phyloP scores from a whole-genome alignment of 1,140 invertebrate genomes.

The Lycorma delicatula region DNA sequence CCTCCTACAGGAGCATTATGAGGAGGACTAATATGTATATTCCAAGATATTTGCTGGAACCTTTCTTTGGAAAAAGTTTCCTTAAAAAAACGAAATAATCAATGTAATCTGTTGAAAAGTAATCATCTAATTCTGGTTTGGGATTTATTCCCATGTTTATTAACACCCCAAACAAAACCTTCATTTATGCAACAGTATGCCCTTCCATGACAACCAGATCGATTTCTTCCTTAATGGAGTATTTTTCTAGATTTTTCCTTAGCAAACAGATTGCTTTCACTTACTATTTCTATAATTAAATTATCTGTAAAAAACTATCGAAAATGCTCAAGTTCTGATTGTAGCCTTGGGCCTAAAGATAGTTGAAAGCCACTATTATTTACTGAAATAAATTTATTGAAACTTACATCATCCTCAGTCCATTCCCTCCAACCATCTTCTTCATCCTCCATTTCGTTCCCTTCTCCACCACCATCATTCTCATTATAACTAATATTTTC shows the following conservation, averaged over 20 bases:
- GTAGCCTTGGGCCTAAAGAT: neutral
- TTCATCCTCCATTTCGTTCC: too few relatives aligned
- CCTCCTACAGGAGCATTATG: neutral
- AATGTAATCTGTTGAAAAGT: conserved; percentile 7
- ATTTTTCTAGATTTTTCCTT: neutral
- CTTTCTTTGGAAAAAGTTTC: conserved; percentile 7
- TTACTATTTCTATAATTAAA: neutral
- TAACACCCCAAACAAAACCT: conserved; percentile 5
- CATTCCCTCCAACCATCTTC: neutral
- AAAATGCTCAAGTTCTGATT: neutral
- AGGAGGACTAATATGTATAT: conserved; percentile 4
- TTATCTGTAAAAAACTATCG: neutral
- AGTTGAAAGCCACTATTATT: neutral
- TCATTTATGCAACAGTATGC: neutral
- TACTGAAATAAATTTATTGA: neutral
- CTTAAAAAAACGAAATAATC: conserved; percentile 13
- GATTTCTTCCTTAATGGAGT: conserved; percentile 1
- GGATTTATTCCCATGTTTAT: conserved; percentile 6
- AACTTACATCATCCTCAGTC: neutral
- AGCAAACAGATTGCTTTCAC: neutral
- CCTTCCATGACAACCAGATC: neutral
- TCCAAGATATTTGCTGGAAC: conserved; percentile 9
- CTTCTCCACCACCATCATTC: neutral
- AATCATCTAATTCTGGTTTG: conserved; percentile 7
- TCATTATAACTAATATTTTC: neutral